Evolutionary conservation across 2,797 vertebrate species (phyloP), one percentile per base, ranked within the genome.

Genomic region (Balearica regulorum): DNA sequence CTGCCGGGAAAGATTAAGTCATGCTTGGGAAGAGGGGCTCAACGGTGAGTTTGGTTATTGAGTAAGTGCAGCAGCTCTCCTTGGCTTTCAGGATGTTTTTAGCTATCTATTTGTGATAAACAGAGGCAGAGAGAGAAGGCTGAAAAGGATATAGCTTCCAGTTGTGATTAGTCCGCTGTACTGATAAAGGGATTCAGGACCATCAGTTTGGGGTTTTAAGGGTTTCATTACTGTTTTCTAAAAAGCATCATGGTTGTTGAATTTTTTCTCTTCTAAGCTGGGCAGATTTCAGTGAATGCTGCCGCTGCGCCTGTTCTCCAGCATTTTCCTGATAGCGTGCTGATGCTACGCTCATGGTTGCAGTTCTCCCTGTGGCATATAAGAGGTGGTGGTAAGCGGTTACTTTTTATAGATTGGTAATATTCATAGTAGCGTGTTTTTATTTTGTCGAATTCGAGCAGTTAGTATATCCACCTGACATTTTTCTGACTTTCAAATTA

Each of bases 1-100:
- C 88, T 94, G 83, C 87, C 86, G 91, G 78, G 81, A 93, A 94
- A 71, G 72, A 92, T 92, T 91, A 92, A 82, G 65, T 80, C 44
- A 87, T 0, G 6, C 88, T 93, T 89, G 53, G 66, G 57, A 91
- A 85, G 86, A 93, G 76, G 39, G n/a, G 24, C 68, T 83, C 39
- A 65, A 1, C 1, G 14, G 19, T 83, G 75, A 19, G 4, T 79
- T 93, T 90, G 54, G 71, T 58, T 85, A 4, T 48, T 78, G 71
- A 65, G 2, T 72, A 79, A 82, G 77, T 70, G 33, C 81, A 91
- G 68, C n/a, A 62, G 26, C 55, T 89, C n/a, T 87, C 53, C 46
- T 82, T 94, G 69, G 70, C 58, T 87, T 89, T 89, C 37, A 68
- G 28, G 28, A 25, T 19, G 15, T 19, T 87, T 91, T 79, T 78